Base-by-base conservation (phyloP, 2,797 vertebrate species). In the Myotis daubentonii region DNA sequence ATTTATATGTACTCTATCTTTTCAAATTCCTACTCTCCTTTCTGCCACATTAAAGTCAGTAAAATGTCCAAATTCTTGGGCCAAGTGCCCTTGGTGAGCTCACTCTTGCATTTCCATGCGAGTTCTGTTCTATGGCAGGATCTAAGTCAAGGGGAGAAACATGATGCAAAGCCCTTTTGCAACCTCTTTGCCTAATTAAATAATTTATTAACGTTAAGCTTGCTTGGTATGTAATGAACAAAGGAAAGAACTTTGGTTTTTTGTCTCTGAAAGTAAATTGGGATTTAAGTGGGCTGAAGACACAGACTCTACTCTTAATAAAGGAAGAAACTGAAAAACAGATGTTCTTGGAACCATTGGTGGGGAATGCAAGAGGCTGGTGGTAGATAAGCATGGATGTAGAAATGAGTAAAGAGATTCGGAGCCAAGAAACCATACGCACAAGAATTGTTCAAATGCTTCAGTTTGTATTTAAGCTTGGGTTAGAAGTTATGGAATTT, bases 241-340 rank as follows among this genome's bases (percentile, higher is more conserved):
- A 81, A 81, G 47, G 22, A 89, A 76, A 30, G n/a, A 12, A 23
- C 28, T 94, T 92, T 30, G 36, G 28, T 94, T 89, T 76, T 94
- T 41, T 70, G 38, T 75, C n/a, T 75, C 41, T 93, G 68, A 51
- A 89, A 92, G 51, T 70, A 66, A 28, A 74, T 65, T 71, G 44
- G 30, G 1, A 57, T 87, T 66, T 71, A 62, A 87, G 1, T 87
- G 55, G 49, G 23, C 33, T 47, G 60, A 91, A 51, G 22, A 76
- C 23, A 70, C 10, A 70, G 9, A 10, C 25, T 76, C 22, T 51
- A 38, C 17, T 80, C 49, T 49, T 47, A 57, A 62, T n/a, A 91
- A 80, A 71, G 55, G 55, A 89, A 62, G 47, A 72, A 65, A 76
- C 9, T 36, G 23, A 71, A 55, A 72, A 87, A 71, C 28, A 87